phyloP scores from a whole-genome alignment of 2,888 invertebrate species.

The Deilephila porcellus region DNA sequence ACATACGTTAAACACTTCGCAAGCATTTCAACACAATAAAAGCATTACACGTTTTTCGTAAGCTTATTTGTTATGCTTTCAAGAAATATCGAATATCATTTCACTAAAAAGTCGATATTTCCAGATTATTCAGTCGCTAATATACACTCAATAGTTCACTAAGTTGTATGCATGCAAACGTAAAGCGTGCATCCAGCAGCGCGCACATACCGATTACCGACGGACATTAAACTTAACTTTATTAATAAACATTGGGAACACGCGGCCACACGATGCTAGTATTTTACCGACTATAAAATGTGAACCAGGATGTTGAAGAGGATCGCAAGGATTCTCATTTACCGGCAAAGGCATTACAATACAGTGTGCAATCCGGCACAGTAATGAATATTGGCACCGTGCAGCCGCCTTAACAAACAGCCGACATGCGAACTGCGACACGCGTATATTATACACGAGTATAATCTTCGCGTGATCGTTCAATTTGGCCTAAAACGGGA shows the following conservation, averaged over 20 bases:
- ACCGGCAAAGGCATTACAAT: background rate
- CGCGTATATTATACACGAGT: background rate
- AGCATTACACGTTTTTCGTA: too few species aligned
- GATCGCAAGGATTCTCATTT: background rate
- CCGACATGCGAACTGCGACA: background rate
- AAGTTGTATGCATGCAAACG: conserved; percentile 4
- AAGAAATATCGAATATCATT: too few species aligned
- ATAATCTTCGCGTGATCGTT: conserved; percentile 34
- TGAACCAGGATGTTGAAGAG: background rate
- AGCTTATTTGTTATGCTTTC: too few species aligned
- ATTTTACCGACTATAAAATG: background rate
- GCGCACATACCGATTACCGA: background rate
- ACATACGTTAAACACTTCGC: background rate
- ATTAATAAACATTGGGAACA: conserved; percentile 1
- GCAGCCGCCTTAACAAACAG: conserved; percentile 1
- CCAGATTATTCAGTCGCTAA: background rate
- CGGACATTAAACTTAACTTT: background rate
- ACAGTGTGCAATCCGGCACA: background rate
- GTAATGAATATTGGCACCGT: conserved; percentile 9
- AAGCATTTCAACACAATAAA: background rate
- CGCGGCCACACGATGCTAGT: background rate
- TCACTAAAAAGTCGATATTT: background rate
- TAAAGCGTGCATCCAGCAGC: background rate
- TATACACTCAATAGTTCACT: background rate
- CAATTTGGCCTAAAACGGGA: conserved; percentile 42